Evolutionary conservation across 2,113 vertebrate species (phyloP).

Genomic region (Rhombomys opimus): DNA sequence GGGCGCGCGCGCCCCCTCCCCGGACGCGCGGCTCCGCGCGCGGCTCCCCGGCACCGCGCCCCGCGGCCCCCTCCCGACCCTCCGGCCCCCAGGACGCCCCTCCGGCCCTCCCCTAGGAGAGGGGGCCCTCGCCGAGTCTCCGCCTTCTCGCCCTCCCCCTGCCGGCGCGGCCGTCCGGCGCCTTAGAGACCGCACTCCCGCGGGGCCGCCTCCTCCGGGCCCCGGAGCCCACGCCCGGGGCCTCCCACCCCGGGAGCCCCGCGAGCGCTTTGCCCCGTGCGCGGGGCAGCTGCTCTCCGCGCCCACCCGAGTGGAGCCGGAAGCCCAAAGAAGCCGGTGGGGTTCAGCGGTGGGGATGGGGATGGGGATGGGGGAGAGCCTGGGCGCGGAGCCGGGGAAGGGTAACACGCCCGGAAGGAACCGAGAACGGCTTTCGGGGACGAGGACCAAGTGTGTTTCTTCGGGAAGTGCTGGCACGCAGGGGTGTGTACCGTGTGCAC

Average conservation of each 20-base stretch:
- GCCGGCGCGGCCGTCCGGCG: not conserved
- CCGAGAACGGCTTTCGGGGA: not conserved
- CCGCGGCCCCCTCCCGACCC: conserved; percentile 59
- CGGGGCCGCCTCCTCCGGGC: not conserved
- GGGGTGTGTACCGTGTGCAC: too few species aligned
- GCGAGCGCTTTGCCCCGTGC: not conserved
- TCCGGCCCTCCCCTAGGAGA: conserved; percentile 72
- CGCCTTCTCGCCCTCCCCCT: not conserved
- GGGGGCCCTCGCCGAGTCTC: not conserved
- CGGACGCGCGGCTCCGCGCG: conserved; percentile 57
- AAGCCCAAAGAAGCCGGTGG: not conserved
- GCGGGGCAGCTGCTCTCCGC: not conserved
- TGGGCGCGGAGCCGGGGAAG: accelerated
- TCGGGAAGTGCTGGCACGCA: not conserved
- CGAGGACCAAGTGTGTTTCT: accelerated
- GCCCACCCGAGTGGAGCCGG: not conserved
- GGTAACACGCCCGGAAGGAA: not conserved
- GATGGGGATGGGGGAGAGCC: not conserved
- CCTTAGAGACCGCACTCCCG: too few species aligned
- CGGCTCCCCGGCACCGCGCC: conserved; percentile 11
- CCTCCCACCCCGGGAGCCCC: not conserved
- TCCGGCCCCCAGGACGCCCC: not conserved
- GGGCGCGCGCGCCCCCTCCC: conserved; percentile 81
- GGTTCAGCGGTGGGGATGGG: not conserved
- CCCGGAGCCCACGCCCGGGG: not conserved